Evolutionary conservation across 2,888 invertebrate species (phyloP), one percentile per base, ranked within the genome.

Genomic region (Siphonodentalium dalli): DNA sequence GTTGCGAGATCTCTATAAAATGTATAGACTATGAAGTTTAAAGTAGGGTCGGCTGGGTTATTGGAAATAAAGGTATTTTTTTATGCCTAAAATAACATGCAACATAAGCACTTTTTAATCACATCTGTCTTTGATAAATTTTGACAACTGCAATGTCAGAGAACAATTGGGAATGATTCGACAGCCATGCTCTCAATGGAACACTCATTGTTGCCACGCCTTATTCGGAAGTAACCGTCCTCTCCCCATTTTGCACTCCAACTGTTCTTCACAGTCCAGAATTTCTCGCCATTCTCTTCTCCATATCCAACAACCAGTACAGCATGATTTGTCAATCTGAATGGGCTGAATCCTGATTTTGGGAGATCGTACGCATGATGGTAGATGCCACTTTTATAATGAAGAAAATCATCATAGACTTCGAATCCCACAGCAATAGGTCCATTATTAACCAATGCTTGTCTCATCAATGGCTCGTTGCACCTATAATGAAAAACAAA

Each of bases 241-340:
- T 81, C 69, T 26, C 80, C 81, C 82, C 82, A 82, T 0, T 15
- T 11, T 6, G 56, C 50, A 4, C 81, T 80, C 82, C 82, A 83
- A 50, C 79, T 80, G 63, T 82, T 83, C 64, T 81, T 81, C 5
- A 82, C 77, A 18, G 73, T 76, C 80, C 83, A 83, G 61, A 69
- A 84, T 37, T 77, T 73, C 33, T 74, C 68, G 8, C 78, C 78
- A 1, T 11, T 4, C 26, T 83, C 82, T 1, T 60, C 69, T 1
- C 84, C 84, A 62, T 83, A 85, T 3, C 84, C 84, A 13, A 84
- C 84, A 23, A 83, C 57, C 23, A 84, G 66, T 3, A 85, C 84
- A 13, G 83, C 84, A 58, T 84, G 84, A 66, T 84, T 83, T 13
- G 82, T 81, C 37, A 79, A 61, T 72, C 84, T 76, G 61, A 83